phyloP scores from a whole-genome alignment of 2,113 vertebrate genomes.

The Saimiri boliviensis region DNA sequence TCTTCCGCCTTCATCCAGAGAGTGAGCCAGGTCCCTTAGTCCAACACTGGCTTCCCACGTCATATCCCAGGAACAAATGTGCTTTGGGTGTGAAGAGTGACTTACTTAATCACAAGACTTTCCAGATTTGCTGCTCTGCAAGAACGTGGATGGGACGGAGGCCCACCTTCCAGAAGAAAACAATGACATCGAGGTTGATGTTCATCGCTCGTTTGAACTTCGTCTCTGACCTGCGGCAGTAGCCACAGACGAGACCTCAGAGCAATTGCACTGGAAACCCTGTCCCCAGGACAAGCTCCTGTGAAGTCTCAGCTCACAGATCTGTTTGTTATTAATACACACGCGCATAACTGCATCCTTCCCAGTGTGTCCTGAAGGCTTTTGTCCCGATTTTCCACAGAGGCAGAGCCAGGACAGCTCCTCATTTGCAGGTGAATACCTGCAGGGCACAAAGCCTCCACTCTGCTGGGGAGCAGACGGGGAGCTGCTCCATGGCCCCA shows the following conservation, averaged over 20 bases:
- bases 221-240: not conserved
- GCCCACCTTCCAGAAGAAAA: not conserved
- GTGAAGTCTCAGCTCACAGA: not conserved
- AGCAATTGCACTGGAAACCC: accelerated
- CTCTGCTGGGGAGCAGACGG: accelerated
- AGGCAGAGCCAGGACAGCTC: not conserved
- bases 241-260: not conserved
- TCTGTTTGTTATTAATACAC: not conserved
- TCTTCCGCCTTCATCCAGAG: not conserved
- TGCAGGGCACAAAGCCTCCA: not conserved
- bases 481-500: too few species aligned
- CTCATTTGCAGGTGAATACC: not conserved
- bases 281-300: not conserved
- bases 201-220: not conserved
- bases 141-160: not conserved
- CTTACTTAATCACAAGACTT: not conserved
- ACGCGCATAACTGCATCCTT: accelerated
- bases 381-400: not conserved
- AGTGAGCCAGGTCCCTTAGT: not conserved
- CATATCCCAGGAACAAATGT: not conserved
- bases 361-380: not conserved
- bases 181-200: too few species aligned
- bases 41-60: not conserved
- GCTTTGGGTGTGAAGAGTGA: too few species aligned
- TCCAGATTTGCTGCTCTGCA: not conserved